phyloP scores from a whole-genome alignment of 2,797 vertebrate genomes.

The Champsocephalus esox region DNA sequence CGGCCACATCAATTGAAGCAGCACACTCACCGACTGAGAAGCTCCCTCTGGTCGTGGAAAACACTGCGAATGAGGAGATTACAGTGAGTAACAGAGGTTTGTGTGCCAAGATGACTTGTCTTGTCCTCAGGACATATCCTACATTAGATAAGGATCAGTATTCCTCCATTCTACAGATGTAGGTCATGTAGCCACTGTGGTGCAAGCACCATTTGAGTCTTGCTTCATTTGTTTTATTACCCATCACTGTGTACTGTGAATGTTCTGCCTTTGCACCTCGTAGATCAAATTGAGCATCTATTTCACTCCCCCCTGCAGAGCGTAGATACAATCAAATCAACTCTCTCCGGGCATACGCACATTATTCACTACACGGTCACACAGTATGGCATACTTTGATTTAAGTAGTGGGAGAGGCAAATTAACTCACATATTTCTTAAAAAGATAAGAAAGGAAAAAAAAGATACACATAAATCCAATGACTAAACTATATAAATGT shows the following conservation, averaged over 20 bases:
- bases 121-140: constrained; percentile 69
- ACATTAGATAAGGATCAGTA: constrained; percentile 77
- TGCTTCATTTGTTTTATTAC: constrained; percentile 70
- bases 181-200: constrained; percentile 71
- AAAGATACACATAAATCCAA: background rate
- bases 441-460: background rate
- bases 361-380: constrained; percentile 32
- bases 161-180: constrained; percentile 73
- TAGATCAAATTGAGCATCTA: constrained; percentile 49
- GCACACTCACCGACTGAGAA: constrained; percentile 44
- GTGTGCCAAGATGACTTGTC: constrained; percentile 66
- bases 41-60: constrained; percentile 42
- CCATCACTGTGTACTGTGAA: constrained; percentile 54
- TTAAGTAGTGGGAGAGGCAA: constrained; percentile 6
- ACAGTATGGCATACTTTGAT: constrained; percentile 22
- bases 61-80: constrained; percentile 60
- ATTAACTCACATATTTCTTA: background rate
- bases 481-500: background rate
- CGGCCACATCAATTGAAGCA: constrained; percentile 65
- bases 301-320: constrained; percentile 30
- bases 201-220: constrained; percentile 52
- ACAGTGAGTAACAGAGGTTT: constrained; percentile 54
- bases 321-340: constrained; percentile 52
- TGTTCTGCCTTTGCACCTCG: constrained; percentile 40
- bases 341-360: background rate